Evolutionary conservation across 2,113 vertebrate genomes (phyloP), one percentile per base, ranked within the genome.

Genomic region (Cairina moschata): DNA sequence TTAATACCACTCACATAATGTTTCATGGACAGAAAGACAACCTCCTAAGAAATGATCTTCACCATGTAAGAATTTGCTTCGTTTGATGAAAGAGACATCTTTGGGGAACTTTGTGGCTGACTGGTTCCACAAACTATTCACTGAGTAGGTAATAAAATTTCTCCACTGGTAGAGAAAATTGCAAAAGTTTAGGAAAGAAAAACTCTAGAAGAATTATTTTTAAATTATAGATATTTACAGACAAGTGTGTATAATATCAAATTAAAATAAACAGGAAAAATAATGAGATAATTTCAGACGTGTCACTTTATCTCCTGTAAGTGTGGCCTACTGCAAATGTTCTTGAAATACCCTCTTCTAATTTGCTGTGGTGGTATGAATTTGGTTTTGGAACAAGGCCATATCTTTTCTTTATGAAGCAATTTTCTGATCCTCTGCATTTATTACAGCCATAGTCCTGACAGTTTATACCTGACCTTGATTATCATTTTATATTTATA

Each of bases 391-490:
- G 93, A 96, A 81, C 58, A 87, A 97, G 88, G 78, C 91, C 91
- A 95, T 63, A 42, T 91, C 84, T 92, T 91, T 68, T 84, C 65
- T 79, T 93, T 96, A 96, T 92, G 91, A 97, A 96, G 93, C 73
- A 93, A 90, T 97, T 97, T 97, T 97, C 93, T 96, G 83, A 96
- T 96, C 72, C 82, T 91, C 81, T 96, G 92, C 82, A 94, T 97
- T 97, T 95, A 96, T 97, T 93, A 94, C 69, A 74, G 79, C 80
- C 62, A 17, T 46, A 63, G 65, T 71, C 79, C 77, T 91, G 93
- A 79, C 84, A 83, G 93, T 85, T 96, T 83, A 55, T 78, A 60
- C 63, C 91, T 94, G 93, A 97, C 78, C 94, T 96, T 97, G 95
- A 95, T 95, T 94, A 94, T 68, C 42, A 88, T 94, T 90, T 92